phyloP scores from a whole-genome alignment of 2,888 invertebrate species.

The Nematopogon swammerdamellus region DNA sequence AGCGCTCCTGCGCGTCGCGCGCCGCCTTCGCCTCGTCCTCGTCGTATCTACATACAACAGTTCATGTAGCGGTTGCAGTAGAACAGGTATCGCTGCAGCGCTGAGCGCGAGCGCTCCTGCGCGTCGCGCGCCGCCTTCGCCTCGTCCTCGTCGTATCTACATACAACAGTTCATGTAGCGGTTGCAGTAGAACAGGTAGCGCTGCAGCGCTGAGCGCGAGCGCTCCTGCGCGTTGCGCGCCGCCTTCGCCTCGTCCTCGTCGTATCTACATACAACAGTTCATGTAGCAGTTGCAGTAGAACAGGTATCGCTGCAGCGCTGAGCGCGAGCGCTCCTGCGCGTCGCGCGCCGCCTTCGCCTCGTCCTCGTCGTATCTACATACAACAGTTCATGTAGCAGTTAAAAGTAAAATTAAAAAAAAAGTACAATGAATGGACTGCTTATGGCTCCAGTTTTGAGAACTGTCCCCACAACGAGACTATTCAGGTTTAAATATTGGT shows the following conservation, averaged over 20 bases:
- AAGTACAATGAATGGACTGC: background rate
- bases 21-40: conserved; percentile 96
- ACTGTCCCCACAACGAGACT: no score
- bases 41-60: conserved; percentile 61
- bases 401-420: conserved; percentile 25
- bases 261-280: conserved; percentile 53
- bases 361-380: conserved; percentile 83
- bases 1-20: conserved; percentile 92
- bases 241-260: conserved; percentile 94
- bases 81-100: conserved; percentile 94
- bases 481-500: no score
- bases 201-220: conserved; percentile 89
- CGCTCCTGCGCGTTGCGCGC: conserved; percentile 95
- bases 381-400: conserved; percentile 77
- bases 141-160: conserved; percentile 88
- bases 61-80: conserved; percentile 97
- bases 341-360: conserved; percentile 93
- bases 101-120: conserved; percentile 90
- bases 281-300: conserved; percentile 99
- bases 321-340: conserved; percentile 93
- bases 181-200: conserved; percentile 98
- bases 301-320: conserved; percentile 93
- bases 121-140: conserved; percentile 95
- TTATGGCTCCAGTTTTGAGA: background rate
- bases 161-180: conserved; percentile 71